Conservation (phyloP, 2,797 vertebrate genomes). For the Tokudaia muenninki region DNA sequence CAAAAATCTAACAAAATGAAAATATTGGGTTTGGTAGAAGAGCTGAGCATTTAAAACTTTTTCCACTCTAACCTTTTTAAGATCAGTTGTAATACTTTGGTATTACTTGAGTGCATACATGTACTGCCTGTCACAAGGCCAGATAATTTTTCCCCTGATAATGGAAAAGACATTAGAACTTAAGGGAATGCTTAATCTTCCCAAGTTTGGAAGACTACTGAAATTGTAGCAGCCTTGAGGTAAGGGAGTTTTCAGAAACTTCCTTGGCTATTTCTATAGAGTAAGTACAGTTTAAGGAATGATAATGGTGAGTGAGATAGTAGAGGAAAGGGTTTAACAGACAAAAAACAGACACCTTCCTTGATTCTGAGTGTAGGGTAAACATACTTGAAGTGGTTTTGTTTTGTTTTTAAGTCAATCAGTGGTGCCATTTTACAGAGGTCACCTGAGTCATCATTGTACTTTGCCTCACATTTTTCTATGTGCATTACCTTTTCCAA, state of each 20-base stretch:
- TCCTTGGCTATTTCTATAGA: conserved; percentile 3
- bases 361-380: neutral
- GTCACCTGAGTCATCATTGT: neutral
- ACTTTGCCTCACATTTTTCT: conserved; percentile 7
- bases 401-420: neutral
- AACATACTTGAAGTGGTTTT: neutral
- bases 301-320: neutral
- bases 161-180: neutral
- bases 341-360: neutral
- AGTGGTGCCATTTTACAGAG: neutral
- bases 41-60: conserved; percentile 30
- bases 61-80: neutral
- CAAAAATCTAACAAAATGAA: neutral
- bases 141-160: neutral
- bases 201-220: neutral
- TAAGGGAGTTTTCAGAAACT: neutral
- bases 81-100: neutral
- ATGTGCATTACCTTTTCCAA: neutral
- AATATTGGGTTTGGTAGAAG: neutral
- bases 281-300: neutral
- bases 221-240: neutral
- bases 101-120: neutral
- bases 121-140: neutral
- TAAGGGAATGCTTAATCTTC: neutral
- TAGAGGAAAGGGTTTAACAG: neutral